phyloP scores from a whole-genome alignment of 1,140 invertebrate genomes.

The Drosophila novamexicana region DNA sequence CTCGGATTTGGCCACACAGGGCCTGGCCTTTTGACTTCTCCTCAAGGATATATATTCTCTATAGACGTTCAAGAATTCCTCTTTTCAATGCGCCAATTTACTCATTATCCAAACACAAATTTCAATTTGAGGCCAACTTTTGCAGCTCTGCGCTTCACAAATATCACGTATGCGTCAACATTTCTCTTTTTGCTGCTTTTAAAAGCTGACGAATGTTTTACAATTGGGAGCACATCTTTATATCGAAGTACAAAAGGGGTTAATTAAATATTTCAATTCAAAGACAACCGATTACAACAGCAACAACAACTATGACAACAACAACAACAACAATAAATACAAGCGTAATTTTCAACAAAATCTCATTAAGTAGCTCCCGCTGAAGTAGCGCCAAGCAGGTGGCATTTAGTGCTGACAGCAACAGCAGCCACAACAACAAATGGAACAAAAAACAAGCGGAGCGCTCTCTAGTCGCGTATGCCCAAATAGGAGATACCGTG shows the following conservation, averaged over 20 bases:
- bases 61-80: too few relatives aligned
- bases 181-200: background rate
- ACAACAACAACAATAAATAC: constrained; percentile 37
- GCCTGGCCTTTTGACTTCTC: too few relatives aligned
- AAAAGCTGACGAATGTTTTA: background rate
- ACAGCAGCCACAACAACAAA: background rate
- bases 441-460: background rate
- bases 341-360: constrained; percentile 71
- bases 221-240: background rate
- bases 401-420: constrained; percentile 40
- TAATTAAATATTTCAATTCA: constrained; percentile 77
- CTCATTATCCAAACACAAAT: background rate
- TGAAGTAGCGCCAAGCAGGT: constrained; percentile 35
- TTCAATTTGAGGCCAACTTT: background rate
- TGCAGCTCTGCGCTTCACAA: constrained; percentile 46
- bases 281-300: constrained; percentile 69
- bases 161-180: constrained; percentile 55
- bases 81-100: too few relatives aligned
- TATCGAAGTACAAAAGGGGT: constrained; percentile 64
- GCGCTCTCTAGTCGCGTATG: too few relatives aligned
- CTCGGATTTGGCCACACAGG: too few relatives aligned
- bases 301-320: constrained; percentile 11
- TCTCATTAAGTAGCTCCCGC: constrained; percentile 67
- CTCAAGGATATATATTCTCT: too few relatives aligned
- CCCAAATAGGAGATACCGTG: too few relatives aligned